phyloP scores from a whole-genome alignment of 1,140 invertebrate species.

The Neotoxoptera formosana region DNA sequence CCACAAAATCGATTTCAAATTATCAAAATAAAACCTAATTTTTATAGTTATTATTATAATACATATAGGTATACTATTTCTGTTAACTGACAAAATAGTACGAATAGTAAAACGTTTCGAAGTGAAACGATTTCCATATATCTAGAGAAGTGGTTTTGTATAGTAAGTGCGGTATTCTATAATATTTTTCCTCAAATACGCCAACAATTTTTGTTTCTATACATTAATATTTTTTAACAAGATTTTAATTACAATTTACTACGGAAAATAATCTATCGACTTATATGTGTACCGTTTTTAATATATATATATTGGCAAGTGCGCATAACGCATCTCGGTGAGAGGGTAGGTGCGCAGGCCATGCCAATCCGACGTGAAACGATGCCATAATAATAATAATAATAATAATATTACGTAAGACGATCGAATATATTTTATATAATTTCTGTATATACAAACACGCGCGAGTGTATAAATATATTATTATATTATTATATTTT shows the following conservation, averaged over 20 bases:
- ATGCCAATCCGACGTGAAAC: not conserved
- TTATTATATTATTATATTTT: no score
- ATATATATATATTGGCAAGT: not conserved
- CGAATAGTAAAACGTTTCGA: not conserved
- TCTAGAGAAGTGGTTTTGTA: not conserved
- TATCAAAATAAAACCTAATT: not conserved
- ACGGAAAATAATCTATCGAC: not conserved
- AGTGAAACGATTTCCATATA: not conserved
- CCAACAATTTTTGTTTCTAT: no score
- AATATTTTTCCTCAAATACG: no score
- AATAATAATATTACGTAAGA: no score
- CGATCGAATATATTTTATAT: no score
- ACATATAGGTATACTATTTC: no score
- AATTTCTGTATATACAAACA: no score
- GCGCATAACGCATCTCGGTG: not conserved
- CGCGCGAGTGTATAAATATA: no score
- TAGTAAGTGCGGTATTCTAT: no score
- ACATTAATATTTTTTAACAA: not conserved
- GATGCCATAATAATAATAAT: not conserved
- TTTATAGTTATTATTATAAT: no score
- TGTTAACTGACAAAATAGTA: no score
- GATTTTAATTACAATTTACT: not conserved
- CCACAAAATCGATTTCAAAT: not conserved
- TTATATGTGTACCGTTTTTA: not conserved
- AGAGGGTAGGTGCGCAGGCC: not conserved